Evolutionary conservation across 2,888 invertebrate species (phyloP), one percentile per base, ranked within the genome.

Genomic region (Cataglyphis livida): DNA sequence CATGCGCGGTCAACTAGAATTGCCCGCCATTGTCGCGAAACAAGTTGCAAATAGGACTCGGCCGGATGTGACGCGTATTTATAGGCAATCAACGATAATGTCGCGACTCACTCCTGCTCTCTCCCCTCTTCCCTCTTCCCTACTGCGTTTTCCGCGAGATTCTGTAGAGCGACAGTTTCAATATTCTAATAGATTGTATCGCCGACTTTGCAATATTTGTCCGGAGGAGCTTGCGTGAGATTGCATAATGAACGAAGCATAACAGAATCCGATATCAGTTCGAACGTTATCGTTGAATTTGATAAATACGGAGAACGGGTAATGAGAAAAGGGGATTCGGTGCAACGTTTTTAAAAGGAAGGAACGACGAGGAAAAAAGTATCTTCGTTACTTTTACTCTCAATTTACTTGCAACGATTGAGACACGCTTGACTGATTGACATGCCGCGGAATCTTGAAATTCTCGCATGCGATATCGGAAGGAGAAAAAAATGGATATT

Each of bases 31-130:
- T 89, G 84, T 88, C 85, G 71, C n/a, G 57, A 73, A 82, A 85
- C 88, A 82, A 82, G 76, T 84, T 84, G 87, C 82, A 84, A 89
- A 84, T 74, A 64, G 89, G 68, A 84, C 82, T 64, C 48, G 51
- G 25, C 35, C 48, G 65, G 65, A 82, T 78, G 59, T 75, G 76
- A 75, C 65, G 64, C 48, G n/a, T 78, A 82, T 78, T 78, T 82
- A 75, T 76, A 82, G 65, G 65, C 65, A 76, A 82, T 76, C 76
- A 76, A 62, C 51, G 66, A 84, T 86, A 85, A 81, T 74, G 68
- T 81, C 61, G 66, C 35, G 71, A 51, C 61, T 62, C 71, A 32
- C n/a, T 32, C n/a, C 61, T 25, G 7, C 48, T 35, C 38, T 44
- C 6, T n/a, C 35, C 12, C 4, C 6, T 18, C n/a, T 12, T 1